These are phyloP conservation scores for Pegoplata infirma DNA, from an alignment of 2,888 invertebrate genomes.

Conservation along the genomic window DNA sequence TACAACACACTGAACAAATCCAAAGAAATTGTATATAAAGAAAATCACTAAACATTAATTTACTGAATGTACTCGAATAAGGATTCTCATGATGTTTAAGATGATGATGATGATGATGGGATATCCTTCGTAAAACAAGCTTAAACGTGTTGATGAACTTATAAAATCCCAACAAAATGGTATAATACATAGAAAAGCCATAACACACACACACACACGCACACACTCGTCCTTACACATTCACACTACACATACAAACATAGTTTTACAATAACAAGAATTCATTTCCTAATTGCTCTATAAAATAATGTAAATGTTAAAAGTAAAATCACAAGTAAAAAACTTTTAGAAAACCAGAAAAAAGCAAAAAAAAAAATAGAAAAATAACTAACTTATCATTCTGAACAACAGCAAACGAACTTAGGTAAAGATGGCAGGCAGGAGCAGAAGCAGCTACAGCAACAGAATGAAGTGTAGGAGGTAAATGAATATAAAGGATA, in stretches of 20 bases:
- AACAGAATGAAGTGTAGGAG: slow-evolving; percentile 34
- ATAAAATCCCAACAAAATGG: slow-evolving; percentile 39
- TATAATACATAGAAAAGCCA: slow-evolving; percentile 12
- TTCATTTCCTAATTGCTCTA: slow-evolving; percentile 74
- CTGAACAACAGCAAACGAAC: background rate
- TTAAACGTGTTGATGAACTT: slow-evolving; percentile 55
- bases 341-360: slow-evolving; percentile 1
- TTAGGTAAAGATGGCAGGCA: background rate
- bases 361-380: too few species aligned
- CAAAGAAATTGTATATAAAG: too few species aligned
- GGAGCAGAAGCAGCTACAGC: background rate
- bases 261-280: slow-evolving; percentile 59
- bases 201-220: background rate
- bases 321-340: slow-evolving; percentile 10
- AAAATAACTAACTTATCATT: too few species aligned
- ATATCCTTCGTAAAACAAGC: slow-evolving; percentile 49
- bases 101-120: slow-evolving; percentile 24
- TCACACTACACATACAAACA: background rate
- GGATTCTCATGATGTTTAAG: background rate
- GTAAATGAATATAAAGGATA: slow-evolving; percentile 36
- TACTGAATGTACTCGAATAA: slow-evolving; percentile 31
- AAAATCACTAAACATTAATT: slow-evolving; percentile 49
- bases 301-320: slow-evolving; percentile 31
- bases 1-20: slow-evolving; percentile 3
- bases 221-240: background rate